Evolutionary conservation across 2,113 vertebrate genomes (phyloP).

Genomic region (Plecotus auritus): DNA sequence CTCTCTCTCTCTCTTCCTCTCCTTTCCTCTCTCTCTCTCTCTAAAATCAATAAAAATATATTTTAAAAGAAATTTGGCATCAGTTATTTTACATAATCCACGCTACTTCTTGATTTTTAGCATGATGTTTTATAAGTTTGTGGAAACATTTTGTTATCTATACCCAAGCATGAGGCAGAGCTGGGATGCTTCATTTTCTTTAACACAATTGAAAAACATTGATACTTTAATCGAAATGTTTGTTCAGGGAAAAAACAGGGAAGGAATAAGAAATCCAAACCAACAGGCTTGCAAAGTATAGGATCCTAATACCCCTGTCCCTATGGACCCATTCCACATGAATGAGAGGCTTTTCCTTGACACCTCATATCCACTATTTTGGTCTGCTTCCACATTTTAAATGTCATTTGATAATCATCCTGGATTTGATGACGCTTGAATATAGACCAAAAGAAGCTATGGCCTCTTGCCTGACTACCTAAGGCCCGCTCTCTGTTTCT

Average conservation of each 20-base stretch:
- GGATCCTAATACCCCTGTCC: not conserved
- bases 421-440: not conserved
- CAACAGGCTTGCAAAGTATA: not conserved
- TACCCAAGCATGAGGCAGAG: not conserved
- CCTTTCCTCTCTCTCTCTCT: too few species aligned
- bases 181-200: not conserved
- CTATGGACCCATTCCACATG: not conserved
- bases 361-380: not conserved
- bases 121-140: not conserved
- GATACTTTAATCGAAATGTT: not conserved
- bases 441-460: not conserved
- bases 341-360: not conserved
- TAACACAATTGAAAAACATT: not conserved
- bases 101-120: not conserved
- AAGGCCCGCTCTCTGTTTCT: not conserved
- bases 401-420: not conserved
- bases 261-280: not conserved
- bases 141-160: not conserved
- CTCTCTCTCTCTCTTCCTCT: too few species aligned
- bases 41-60: too few species aligned
- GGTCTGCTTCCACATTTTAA: not conserved
- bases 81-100: not conserved
- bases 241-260: not conserved
- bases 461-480: not conserved
- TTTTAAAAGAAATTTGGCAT: not conserved